A percentile compares a stretch with the other conserved stretches of the same genome.
Evolutionary conservation across 2,113 vertebrate species (phyloP).

Genomic region (Nothocercus nigrocapillus): DNA sequence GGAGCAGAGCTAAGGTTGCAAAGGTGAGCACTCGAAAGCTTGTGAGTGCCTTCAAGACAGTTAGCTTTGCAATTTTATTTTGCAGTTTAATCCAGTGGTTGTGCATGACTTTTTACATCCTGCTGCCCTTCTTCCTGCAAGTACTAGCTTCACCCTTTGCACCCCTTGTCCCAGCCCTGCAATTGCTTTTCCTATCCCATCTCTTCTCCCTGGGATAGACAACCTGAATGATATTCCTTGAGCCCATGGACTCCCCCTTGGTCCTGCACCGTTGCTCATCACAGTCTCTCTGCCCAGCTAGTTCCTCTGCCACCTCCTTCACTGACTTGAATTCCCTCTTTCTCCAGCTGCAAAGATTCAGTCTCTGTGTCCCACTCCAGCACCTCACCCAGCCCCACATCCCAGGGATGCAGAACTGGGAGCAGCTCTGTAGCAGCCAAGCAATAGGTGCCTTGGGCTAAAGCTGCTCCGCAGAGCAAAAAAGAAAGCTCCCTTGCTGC

Average conservation of each 20-base stretch:
- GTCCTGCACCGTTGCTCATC: background rate
- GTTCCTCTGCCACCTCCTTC: background rate
- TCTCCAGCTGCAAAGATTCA: background rate
- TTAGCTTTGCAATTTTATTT: background rate
- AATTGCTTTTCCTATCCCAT: background rate
- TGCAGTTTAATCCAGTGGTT: background rate
- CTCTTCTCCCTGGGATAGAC: background rate
- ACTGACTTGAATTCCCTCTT: background rate
- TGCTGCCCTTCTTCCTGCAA: background rate
- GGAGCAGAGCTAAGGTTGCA: background rate
- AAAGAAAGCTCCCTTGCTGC: background rate
- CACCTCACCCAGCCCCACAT: background rate
- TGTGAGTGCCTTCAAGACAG: background rate
- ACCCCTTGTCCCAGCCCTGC: background rate
- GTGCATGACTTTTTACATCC: background rate
- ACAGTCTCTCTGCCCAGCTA: background rate
- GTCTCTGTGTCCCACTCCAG: background rate
- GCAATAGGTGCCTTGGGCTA: background rate
- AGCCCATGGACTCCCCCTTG: background rate
- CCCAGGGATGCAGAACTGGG: background rate
- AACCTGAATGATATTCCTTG: background rate
- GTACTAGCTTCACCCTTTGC: background rate
- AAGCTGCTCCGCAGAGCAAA: background rate
- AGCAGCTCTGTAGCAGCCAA: background rate
- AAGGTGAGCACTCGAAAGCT: background rate